A percentile compares a stretch with the other conserved stretches of the same genome.
Evolutionary conservation across 2,888 invertebrate species (phyloP).

Genomic region (Rhingia rostrata): DNA sequence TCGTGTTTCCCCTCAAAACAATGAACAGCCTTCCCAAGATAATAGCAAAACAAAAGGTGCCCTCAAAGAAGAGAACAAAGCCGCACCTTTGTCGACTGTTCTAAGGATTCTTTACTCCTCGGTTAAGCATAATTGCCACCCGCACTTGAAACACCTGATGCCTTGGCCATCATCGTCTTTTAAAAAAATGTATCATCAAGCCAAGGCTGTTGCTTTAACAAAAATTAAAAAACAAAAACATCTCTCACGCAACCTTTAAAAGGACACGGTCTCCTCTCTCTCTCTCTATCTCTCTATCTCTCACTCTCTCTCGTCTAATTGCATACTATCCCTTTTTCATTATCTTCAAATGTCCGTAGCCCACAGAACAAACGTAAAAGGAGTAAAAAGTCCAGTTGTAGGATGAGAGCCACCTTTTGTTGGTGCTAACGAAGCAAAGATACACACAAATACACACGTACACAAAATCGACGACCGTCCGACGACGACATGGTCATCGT

Average conservation of each 20-base stretch:
- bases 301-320: conserved; percentile 22
- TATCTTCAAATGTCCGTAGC: conserved; percentile 12
- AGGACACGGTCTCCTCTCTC: conserved; percentile 1
- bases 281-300: not conserved
- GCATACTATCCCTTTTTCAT: conserved; percentile 33
- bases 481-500: not conserved
- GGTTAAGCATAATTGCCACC: conserved; percentile 61
- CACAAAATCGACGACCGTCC: not conserved
- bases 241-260: not conserved
- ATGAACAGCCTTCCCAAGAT: too few species aligned
- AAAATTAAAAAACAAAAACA: conserved; percentile 3
- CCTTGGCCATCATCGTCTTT: conserved; percentile 10
- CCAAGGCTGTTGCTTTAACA: not conserved
- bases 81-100: conserved; percentile 29
- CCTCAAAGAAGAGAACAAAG: conserved; percentile 13
- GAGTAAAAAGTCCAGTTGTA: not conserved
- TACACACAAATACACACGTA: not conserved
- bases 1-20: too few species aligned
- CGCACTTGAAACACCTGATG: conserved; percentile 64
- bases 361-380: not conserved
- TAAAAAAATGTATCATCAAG: conserved; percentile 2
- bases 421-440: conserved; percentile 8
- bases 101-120: conserved; percentile 51
- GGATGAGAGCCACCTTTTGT: not conserved
- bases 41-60: too few species aligned